phyloP scores from a whole-genome alignment of 1,140 invertebrate species.

The Euwallacea similis region DNA sequence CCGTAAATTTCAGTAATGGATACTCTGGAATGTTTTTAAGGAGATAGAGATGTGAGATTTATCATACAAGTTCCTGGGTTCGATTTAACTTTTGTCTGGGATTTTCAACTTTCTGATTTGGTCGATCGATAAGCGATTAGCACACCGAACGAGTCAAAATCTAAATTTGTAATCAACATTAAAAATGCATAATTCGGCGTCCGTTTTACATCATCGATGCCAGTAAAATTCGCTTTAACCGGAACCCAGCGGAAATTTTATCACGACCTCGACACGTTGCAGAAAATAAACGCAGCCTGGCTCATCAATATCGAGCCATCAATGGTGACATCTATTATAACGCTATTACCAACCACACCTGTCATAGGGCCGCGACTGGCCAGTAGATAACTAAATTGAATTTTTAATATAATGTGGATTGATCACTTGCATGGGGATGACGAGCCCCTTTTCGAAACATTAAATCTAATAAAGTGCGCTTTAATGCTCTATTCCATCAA shows the following conservation, averaged over 20 bases:
- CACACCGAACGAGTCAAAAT: too few relatives aligned
- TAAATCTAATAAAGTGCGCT: slow-evolving; percentile 29
- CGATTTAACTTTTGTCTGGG: slow-evolving; percentile 9
- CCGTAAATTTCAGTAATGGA: slow-evolving; percentile 32
- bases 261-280: slow-evolving; percentile 25
- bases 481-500: slow-evolving; percentile 19
- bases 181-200: neutral
- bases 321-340: slow-evolving; percentile 46
- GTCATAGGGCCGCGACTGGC: slow-evolving; percentile 38
- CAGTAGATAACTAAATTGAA: slow-evolving; percentile 46
- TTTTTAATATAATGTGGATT: slow-evolving; percentile 46
- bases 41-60: slow-evolving; percentile 22
- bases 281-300: slow-evolving; percentile 32
- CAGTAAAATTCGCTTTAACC: slow-evolving; percentile 8
- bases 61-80: slow-evolving; percentile 28
- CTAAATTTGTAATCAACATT: neutral
- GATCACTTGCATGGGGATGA: slow-evolving; percentile 28
- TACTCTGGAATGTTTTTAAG: slow-evolving; percentile 31
- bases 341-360: slow-evolving; percentile 46
- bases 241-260: slow-evolving; percentile 22
- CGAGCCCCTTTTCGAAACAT: slow-evolving; percentile 17
- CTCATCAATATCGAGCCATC: slow-evolving; percentile 45
- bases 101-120: neutral
- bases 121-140: neutral
- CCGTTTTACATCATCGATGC: slow-evolving; percentile 2